Percentiles rank a stretch among this genome's conserved stretches.
Conservation (phyloP, 2,888 invertebrate species). For the Ischnus inquisitorius region DNA sequence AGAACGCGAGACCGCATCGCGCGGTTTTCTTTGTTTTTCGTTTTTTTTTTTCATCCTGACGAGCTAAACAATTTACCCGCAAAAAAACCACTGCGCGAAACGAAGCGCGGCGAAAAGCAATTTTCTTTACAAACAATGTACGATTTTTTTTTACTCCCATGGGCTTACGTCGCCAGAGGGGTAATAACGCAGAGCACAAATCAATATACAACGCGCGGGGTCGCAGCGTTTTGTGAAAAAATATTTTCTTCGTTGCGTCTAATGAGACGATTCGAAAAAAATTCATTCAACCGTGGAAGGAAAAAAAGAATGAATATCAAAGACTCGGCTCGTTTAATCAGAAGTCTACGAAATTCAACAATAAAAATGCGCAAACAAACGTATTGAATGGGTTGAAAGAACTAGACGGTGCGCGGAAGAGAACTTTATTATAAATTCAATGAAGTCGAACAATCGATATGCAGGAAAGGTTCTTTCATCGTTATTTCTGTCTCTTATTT, state of each 20-base stretch:
- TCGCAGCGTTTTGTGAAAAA: too few relatives aligned
- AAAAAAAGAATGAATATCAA: not conserved
- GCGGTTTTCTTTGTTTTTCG: not conserved
- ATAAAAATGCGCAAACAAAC: not conserved
- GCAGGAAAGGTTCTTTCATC: not conserved
- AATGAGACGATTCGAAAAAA: too few relatives aligned
- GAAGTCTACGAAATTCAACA: not conserved
- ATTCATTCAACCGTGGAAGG: not conserved
- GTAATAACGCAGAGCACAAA: not conserved
- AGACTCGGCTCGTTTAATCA: not conserved
- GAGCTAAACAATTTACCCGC: conserved; percentile 56
- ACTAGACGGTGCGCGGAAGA: not conserved
- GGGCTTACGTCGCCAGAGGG: not conserved
- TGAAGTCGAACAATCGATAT: not conserved
- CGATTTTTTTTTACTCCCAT: not conserved
- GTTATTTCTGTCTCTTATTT: not conserved
- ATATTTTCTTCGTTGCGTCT: too few relatives aligned
- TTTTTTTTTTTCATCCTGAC: conserved; percentile 15
- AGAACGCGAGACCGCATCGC: not conserved
- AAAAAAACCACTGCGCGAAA: conserved; percentile 7
- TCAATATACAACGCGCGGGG: not conserved
- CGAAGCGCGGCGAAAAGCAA: not conserved
- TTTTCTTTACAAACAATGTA: not conserved
- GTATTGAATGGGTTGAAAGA: conserved; percentile 1
- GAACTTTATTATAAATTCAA: conserved; percentile 2